Percentiles rank a stretch among this genome's conserved stretches.
Conservation (phyloP, 2,888 invertebrate species). For the Desoria tigrina region DNA sequence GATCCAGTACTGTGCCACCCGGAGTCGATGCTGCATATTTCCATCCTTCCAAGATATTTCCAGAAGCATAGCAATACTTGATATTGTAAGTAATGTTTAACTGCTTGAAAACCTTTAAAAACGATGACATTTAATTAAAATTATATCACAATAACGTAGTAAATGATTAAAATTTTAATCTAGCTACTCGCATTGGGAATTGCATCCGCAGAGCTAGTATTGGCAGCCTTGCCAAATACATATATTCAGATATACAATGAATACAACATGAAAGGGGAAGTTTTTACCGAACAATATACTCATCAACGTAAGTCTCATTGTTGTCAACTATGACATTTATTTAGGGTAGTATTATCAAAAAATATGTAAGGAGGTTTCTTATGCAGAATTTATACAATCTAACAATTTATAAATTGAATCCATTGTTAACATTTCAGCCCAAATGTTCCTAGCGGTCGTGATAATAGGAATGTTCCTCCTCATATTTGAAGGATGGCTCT, state of each 20-base stretch:
- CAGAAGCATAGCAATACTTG: slow-evolving; percentile 15
- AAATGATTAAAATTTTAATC: too few species aligned
- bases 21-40: too few species aligned
- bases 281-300: neutral
- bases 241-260: slow-evolving; percentile 18
- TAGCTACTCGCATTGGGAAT: slow-evolving; percentile 13
- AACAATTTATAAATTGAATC: neutral
- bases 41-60: slow-evolving; percentile 13
- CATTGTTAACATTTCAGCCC: neutral
- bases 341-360: too few species aligned
- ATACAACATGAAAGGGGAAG: slow-evolving; percentile 23
- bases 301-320: slow-evolving; percentile 12
- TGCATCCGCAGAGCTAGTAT: slow-evolving; percentile 14
- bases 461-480: slow-evolving; percentile 17
- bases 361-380: too few species aligned
- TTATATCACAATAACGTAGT: too few species aligned
- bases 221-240: slow-evolving; percentile 15
- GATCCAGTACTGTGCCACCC: too few species aligned
- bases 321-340: neutral
- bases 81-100: slow-evolving; percentile 11
- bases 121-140: neutral
- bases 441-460: slow-evolving; percentile 18
- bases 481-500: slow-evolving; percentile 17
- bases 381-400: neutral
- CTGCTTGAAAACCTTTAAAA: neutral